Evolutionary conservation across 2,797 vertebrate species (phyloP).

Genomic region (Numenius phaeopus): DNA sequence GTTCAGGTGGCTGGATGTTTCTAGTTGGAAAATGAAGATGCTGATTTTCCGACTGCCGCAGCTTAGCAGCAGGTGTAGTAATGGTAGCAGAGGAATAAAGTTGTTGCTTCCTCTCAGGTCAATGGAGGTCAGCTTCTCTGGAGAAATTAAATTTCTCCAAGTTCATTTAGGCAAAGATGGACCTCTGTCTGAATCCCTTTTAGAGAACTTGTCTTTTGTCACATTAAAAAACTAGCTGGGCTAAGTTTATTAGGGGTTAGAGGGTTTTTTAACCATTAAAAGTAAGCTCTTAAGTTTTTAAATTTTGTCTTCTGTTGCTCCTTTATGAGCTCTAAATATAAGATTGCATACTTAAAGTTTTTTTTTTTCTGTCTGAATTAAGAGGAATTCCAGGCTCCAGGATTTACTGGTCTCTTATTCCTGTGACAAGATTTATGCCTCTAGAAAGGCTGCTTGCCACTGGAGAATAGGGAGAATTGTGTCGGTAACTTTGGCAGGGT

Average conservation of each 20-base stretch:
- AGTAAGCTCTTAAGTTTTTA: neutral
- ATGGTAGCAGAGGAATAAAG: neutral
- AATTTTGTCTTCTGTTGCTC: neutral
- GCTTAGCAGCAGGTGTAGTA: neutral
- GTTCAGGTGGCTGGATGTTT: neutral
- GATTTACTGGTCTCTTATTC: neutral
- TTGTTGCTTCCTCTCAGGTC: neutral
- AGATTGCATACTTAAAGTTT: neutral
- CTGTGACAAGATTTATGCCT: neutral
- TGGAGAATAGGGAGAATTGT: neutral
- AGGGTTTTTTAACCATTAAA: neutral
- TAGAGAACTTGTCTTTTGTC: neutral
- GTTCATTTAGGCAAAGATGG: neutral
- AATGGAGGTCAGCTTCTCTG: neutral
- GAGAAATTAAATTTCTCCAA: neutral
- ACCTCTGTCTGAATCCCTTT: neutral
- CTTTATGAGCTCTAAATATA: neutral
- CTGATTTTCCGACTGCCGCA: accelerated
- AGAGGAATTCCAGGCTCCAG: neutral
- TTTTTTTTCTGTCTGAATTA: neutral
- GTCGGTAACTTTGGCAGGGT: neutral
- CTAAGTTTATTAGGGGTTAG: neutral
- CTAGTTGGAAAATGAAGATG: neutral
- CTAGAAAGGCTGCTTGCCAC: neutral
- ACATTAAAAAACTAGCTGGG: neutral